These are phyloP conservation scores for Polypterus senegalus DNA, from an alignment of 2,113 vertebrate species.

Conservation along the genomic window DNA sequence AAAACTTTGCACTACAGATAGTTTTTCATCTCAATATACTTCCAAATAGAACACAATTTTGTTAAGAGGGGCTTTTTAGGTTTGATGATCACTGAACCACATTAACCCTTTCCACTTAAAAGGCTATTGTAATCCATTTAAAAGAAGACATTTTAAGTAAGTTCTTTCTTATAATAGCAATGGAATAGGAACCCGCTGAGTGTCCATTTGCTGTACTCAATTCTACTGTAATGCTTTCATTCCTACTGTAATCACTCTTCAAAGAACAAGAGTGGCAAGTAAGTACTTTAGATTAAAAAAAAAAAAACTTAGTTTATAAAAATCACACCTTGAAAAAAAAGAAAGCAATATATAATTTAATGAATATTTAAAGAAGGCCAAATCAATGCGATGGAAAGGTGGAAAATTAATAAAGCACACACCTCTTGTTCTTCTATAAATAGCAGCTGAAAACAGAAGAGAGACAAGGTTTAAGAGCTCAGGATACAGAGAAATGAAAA, in stretches of 20 bases:
- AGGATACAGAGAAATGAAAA: conserved; percentile 26
- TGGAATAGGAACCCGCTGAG: conserved; percentile 52
- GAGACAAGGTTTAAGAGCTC: conserved; percentile 17
- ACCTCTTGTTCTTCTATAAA: conserved; percentile 9
- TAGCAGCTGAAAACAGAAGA: conserved; percentile 24
- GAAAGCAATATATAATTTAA: conserved; percentile 34
- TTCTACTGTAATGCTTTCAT: conserved; percentile 37
- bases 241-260: conserved; percentile 39
- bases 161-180: conserved; percentile 46
- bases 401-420: conserved; percentile 17
- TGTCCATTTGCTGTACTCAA: conserved; percentile 42
- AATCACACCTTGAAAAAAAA: conserved; percentile 26
- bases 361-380: conserved; percentile 49
- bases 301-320: conserved; percentile 21
- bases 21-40: conserved; percentile 21
- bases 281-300: conserved; percentile 21
- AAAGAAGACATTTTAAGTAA: conserved; percentile 35
- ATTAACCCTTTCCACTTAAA: conserved; percentile 43
- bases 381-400: conserved; percentile 32
- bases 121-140: conserved; percentile 45
- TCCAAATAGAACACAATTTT: conserved; percentile 39
- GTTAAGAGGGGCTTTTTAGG: conserved; percentile 39
- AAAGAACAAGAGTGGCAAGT: conserved; percentile 23
- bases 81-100: conserved; percentile 25
- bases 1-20: too few species aligned